phyloP scores from a whole-genome alignment of 2,888 invertebrate species.

The Epinotia ramella region DNA sequence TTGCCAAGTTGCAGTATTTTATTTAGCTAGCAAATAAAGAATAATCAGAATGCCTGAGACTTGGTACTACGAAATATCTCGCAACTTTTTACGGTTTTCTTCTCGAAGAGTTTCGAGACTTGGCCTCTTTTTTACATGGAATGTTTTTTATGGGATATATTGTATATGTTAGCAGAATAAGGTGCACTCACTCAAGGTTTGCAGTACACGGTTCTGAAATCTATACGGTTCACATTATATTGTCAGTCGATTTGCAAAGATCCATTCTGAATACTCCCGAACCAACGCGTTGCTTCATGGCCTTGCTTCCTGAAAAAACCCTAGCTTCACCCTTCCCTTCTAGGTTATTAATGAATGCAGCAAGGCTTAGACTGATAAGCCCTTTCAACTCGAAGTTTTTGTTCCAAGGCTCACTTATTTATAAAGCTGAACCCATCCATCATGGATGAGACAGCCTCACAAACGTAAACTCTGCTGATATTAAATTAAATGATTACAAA shows the following conservation, averaged over 20 bases:
- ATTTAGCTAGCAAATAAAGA: too few species aligned
- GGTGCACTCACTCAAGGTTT: not conserved
- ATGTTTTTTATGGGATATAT: too few species aligned
- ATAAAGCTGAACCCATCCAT: slow-evolving; percentile 16
- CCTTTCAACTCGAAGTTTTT: slow-evolving; percentile 13
- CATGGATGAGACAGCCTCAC: slow-evolving; percentile 15
- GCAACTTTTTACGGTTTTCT: too few species aligned
- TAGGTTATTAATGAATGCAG: slow-evolving; percentile 8
- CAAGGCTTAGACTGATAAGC: not conserved
- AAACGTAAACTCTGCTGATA: slow-evolving; percentile 28
- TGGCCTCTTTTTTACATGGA: too few species aligned
- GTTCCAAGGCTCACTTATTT: slow-evolving; percentile 16
- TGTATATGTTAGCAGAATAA: too few species aligned
- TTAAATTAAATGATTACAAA: slow-evolving; percentile 36
- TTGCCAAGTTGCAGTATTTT: too few species aligned
- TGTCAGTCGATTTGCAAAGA: not conserved
- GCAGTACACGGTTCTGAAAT: too few species aligned
- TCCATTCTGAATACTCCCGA: not conserved
- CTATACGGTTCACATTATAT: not conserved
- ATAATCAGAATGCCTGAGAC: too few species aligned
- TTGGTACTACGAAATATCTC: too few species aligned
- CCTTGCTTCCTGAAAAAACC: not conserved
- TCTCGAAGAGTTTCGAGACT: too few species aligned
- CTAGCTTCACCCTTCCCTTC: not conserved
- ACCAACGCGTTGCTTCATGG: not conserved